Evolutionary conservation across 2,113 vertebrate species (phyloP), one percentile per base, ranked within the genome.

Genomic region (Microcebus ravelobensis): DNA sequence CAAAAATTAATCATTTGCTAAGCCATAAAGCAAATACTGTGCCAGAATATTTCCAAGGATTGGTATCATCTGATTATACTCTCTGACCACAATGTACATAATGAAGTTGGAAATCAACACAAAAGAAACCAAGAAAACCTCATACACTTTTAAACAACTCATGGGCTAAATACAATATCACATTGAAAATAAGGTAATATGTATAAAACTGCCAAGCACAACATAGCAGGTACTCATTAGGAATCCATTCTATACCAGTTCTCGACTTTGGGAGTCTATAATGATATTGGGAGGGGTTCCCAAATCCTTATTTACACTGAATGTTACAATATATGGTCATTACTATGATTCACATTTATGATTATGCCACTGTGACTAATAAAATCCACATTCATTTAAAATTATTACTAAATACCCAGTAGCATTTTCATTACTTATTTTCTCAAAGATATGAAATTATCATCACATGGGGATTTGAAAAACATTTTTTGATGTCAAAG

Each of bases 371-470:
- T 25, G 13, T 84, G n/a, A 81, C 36, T 36, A 42, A 36, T 14
- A 76, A 90, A 93, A 65, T 17, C 70, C 4, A 90, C 34, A 59
- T 77, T 88, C 42, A 94, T 61, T 90, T 77, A 87, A 81, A 94
- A 85, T 70, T 8, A 65, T 20, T 70, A 85, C 42, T 74, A 74
- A 73, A 31, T 65, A 39, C 20, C 18, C 21, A 83, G 12, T 13
- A 84, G 12, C 13, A 20, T 93, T 79, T 84, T 81, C n/a, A 68
- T 63, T 70, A 74, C 3, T 12, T 57, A 42, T 90, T 92, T 95
- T 90, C 55, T 91, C 68, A 63, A 70, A 88, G 59, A 84, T 39
- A 87, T 0, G 86, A 73, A 36, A 61, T 89, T 71, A n/a, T 2
- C 61, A 68, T 50, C 14, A 67, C 13, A 6, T 65, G 8, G 39